Evolutionary conservation across 2,888 invertebrate species (phyloP), one percentile per base, ranked within the genome.

Genomic region (Lithophane ornitopus): DNA sequence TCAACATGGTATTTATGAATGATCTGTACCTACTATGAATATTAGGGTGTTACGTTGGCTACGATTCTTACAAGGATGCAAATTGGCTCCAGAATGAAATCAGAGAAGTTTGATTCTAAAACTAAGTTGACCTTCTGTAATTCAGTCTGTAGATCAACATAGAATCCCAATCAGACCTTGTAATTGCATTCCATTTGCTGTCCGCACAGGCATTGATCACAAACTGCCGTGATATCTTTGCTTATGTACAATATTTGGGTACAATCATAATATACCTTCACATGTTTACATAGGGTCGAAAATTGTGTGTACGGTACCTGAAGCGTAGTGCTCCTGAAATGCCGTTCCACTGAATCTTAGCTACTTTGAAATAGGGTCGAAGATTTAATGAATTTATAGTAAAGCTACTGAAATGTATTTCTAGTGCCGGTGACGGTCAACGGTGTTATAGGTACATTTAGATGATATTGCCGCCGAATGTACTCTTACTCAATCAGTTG

Each of bases 161-260:
- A 59, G 59, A 72, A 82, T 80, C 56, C 56, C 72, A 73, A 76
- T 80, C 76, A 84, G 67, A 44, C 72, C 67, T 72, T 72, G 76
- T 70, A 73, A 83, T 76, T 76, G 49, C 70, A 67, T 83, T 76
- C 65, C 66, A 80, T 76, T 76, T 76, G 70, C 56, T 73, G 58
- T 76, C 76, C 80, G 44, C 16, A 34, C 62, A n/a, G 26, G 49
- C 44, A 73, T 61, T 62, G 72, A 70, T 70, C 49, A 39, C 70
- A 70, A 56, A 63, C 52, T 59, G 26, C 7, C 26, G 22, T 22
- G 52, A 67, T 58, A 66, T 49, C 28, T 26, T 63, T 54, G 41
- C 44, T 54, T 16, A 34, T 4, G 34, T 34, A 34, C 26, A 14
- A 39, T 12, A 4, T 4, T 3, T 46, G 26, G n/a, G 22, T 7